Evolutionary conservation across 64 coral and sea anemone species (phyloP).

Genomic region (Platygyra sinensis): DNA sequence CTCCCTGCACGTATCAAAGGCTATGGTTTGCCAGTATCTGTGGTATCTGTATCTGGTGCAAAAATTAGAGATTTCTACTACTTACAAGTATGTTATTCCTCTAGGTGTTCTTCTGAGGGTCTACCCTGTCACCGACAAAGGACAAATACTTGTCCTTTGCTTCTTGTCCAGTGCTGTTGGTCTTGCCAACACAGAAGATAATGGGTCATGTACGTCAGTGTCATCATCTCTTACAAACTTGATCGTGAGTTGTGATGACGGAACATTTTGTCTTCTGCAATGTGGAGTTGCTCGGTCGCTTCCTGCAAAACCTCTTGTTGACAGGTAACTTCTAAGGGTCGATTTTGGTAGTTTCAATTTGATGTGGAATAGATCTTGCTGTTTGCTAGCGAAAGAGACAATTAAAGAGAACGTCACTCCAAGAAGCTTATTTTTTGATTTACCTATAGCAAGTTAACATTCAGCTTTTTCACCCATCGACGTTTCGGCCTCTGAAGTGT

Average conservation of each 20-base stretch:
- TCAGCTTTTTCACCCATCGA: no score
- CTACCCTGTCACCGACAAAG: slow-evolving; percentile 40
- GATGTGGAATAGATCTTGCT: no score
- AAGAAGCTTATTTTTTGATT: no score
- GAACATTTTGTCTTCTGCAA: slow-evolving; percentile 58
- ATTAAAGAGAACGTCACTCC: no score
- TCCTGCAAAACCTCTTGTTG: slow-evolving; percentile 29
- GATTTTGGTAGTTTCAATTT: no score
- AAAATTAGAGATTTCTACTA: background rate
- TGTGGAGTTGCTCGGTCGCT: slow-evolving; percentile 39
- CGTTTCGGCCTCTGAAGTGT: no score
- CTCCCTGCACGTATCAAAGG: background rate
- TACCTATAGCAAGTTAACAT: no score
- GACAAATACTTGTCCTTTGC: slow-evolving; percentile 36
- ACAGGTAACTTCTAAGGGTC: slow-evolving; percentile 31
- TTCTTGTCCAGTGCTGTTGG: slow-evolving; percentile 35
- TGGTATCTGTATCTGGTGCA: no score
- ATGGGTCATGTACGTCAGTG: background rate
- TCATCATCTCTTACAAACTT: slow-evolving; percentile 35
- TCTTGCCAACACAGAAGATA: background rate
- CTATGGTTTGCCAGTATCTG: background rate
- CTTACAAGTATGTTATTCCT: background rate
- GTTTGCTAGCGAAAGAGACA: no score
- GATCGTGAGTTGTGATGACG: slow-evolving; percentile 64
- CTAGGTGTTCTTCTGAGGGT: slow-evolving; percentile 41